Conservation (phyloP, 2,888 invertebrate species). For the Pandemis cinnamomeana region DNA sequence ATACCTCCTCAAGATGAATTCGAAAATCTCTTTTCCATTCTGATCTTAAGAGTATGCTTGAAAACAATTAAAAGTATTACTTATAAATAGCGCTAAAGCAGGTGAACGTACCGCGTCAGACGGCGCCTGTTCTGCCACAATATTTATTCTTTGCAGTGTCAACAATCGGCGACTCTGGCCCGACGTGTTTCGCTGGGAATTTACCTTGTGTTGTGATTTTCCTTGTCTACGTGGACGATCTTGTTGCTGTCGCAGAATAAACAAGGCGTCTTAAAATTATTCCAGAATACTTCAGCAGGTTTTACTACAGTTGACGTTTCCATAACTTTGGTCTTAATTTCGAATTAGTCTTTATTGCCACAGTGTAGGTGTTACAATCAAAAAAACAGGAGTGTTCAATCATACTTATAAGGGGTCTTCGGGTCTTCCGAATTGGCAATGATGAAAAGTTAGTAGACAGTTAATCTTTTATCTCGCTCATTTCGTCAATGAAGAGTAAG, state of each 20-base stretch:
- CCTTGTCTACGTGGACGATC: slow-evolving; percentile 15
- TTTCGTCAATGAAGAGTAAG: no score
- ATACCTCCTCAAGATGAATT: background rate
- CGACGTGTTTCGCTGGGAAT: slow-evolving; percentile 10
- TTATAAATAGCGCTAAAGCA: background rate
- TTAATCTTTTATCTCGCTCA: no score
- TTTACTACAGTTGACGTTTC: no score
- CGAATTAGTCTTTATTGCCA: no score
- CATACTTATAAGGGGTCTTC: no score
- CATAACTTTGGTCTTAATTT: no score
- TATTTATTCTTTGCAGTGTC: slow-evolving; percentile 35
- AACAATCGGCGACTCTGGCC: slow-evolving; percentile 2
- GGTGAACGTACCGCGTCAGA: slow-evolving; percentile 12
- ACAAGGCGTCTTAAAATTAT: no score
- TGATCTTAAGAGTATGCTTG: background rate
- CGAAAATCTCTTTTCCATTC: background rate
- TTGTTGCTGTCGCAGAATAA: background rate
- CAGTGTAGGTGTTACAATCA: no score
- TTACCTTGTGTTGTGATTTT: slow-evolving; percentile 7
- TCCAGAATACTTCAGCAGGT: no score
- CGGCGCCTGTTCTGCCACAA: slow-evolving; percentile 34
- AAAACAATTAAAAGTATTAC: background rate
- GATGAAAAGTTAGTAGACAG: no score
- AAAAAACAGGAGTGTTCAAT: no score
- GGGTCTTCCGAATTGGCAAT: no score